Evolutionary conservation across 1,140 invertebrate species (phyloP).

Genomic region (Amyelois transitella): DNA sequence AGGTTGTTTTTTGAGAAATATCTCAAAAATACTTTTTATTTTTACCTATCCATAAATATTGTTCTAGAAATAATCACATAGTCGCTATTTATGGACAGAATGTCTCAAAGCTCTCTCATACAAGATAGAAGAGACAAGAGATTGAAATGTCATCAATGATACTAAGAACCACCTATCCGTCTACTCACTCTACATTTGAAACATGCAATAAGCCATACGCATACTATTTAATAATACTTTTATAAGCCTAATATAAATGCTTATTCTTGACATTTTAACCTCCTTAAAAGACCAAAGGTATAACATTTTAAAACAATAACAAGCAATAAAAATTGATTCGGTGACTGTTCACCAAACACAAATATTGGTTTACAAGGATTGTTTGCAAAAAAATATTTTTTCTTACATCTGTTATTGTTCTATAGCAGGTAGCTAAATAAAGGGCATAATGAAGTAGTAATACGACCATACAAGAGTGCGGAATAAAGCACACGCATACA

Average conservation of each 20-base stretch:
- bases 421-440: not conserved
- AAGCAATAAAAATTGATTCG: not conserved
- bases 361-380: no score
- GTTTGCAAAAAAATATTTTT: no score
- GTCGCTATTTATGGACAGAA: no score
- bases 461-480: not conserved
- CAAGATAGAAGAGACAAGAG: not conserved
- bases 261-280: not conserved
- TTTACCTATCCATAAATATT: no score
- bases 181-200: not conserved
- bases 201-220: conserved; percentile 1
- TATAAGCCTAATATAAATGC: not conserved
- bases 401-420: not conserved
- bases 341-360: no score
- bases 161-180: not conserved
- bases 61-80: no score
- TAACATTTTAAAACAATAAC: not conserved
- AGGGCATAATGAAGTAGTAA: not conserved
- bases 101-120: no score
- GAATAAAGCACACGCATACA: conserved; percentile 2
- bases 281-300: not conserved
- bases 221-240: not conserved
- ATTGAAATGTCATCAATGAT: not conserved
- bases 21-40: no score
- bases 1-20: no score